Evolutionary conservation across 2,113 vertebrate species (phyloP).

Genomic region (Actenoides hombroni): DNA sequence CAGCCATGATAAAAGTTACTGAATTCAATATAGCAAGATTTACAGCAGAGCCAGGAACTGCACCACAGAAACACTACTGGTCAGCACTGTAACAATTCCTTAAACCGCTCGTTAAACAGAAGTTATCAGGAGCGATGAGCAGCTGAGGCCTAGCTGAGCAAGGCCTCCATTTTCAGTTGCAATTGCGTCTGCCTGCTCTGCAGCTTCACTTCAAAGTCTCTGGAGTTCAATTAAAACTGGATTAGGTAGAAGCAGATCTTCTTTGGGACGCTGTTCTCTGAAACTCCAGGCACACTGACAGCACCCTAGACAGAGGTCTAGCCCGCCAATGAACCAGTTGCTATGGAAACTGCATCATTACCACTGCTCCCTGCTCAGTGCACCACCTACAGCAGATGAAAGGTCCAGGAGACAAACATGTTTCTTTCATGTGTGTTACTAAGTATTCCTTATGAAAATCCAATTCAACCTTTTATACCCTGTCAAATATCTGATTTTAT

Average conservation of each 20-base stretch:
- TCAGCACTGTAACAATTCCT: constrained; percentile 21
- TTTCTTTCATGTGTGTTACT: constrained; percentile 10
- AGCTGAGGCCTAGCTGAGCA: constrained; percentile 77
- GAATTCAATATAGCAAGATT: not conserved
- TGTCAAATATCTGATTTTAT: not conserved
- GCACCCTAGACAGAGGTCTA: constrained; percentile 78
- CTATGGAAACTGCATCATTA: constrained; percentile 77
- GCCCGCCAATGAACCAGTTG: constrained; percentile 75
- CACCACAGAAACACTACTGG: not conserved
- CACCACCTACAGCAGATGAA: constrained; percentile 55
- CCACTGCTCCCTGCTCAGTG: constrained; percentile 56
- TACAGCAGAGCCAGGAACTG: not conserved
- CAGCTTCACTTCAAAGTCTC: constrained; percentile 96
- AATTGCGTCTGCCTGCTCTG: constrained; percentile 80
- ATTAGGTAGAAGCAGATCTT: constrained; percentile 86
- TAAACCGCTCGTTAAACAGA: constrained; percentile 79
- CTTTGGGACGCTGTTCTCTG: constrained; percentile 73
- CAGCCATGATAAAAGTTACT: not conserved
- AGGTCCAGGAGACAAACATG: constrained; percentile 38
- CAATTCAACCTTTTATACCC: not conserved
- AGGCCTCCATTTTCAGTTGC: constrained; percentile 60
- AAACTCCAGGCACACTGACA: constrained; percentile 76
- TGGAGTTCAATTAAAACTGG: constrained; percentile 99
- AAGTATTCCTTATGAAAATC: not conserved
- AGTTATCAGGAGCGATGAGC: constrained; percentile 62